Conservation (phyloP, 35 echinoderm and acorn worm genomes). For the Ophiothrix spiculata region DNA sequence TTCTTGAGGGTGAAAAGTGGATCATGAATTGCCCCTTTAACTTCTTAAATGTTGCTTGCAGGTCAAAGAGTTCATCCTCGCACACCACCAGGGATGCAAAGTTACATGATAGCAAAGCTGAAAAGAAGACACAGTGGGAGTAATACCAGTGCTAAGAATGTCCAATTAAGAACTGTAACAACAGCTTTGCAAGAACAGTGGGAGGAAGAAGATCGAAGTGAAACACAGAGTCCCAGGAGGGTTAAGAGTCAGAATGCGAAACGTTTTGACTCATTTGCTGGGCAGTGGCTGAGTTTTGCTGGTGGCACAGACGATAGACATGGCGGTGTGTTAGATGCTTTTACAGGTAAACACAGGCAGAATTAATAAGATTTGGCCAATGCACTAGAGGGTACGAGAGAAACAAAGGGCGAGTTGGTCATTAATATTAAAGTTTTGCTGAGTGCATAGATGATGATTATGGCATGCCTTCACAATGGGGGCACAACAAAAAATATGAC, state of each 20-base stretch:
- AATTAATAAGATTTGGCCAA: too few relatives aligned
- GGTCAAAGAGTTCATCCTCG: slow-evolving; percentile 11
- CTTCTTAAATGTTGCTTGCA: not conserved
- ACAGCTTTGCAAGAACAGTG: slow-evolving; percentile 70
- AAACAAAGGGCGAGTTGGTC: too few relatives aligned
- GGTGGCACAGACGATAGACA: slow-evolving; percentile 1
- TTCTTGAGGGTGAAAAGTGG: too few relatives aligned
- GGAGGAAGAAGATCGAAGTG: slow-evolving; percentile 78
- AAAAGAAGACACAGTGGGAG: slow-evolving; percentile 40
- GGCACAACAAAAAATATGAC: too few relatives aligned
- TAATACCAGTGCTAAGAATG: slow-evolving; percentile 26
- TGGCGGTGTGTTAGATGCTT: slow-evolving; percentile 51
- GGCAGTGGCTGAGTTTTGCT: slow-evolving; percentile 87
- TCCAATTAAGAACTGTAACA: slow-evolving; percentile 52
- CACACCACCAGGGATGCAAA: slow-evolving; percentile 65
- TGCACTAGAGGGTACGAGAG: too few relatives aligned
- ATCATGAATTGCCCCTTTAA: too few relatives aligned
- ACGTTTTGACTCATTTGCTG: slow-evolving; percentile 69
- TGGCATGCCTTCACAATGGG: too few relatives aligned
- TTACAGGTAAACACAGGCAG: slow-evolving; percentile 51
- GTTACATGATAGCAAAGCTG: slow-evolving; percentile 85
- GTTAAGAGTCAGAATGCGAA: slow-evolving; percentile 65
- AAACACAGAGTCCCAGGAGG: slow-evolving; percentile 48
- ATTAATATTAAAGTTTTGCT: too few relatives aligned
- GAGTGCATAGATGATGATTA: too few relatives aligned